Base-by-base conservation (phyloP, 2,888 invertebrate genomes). In the Asteroscopus sphinx region DNA sequence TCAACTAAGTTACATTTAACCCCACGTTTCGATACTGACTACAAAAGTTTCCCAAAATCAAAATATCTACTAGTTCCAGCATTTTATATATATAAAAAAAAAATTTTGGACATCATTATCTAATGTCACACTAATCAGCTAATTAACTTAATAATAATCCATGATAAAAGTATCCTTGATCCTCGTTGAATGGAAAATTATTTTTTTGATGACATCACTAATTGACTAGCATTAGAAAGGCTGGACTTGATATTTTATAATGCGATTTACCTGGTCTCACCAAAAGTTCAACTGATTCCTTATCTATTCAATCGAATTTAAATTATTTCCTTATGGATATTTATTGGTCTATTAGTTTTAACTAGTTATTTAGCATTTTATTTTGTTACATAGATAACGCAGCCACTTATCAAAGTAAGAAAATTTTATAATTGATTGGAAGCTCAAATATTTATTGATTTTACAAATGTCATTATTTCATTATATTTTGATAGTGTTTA, bases 81-180 rank as follows among this genome's bases (percentile, higher is more conserved):
- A 28, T 9, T 28, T 28, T 28, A 25, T 6, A 4, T 25, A 25
- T 6, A 3, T 28, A 28, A 28, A 1, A 9, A 28, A 28, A 9
- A 9, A 28, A 2, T 28, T 28, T 4, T 9, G 2, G 11, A 28
- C 11, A 1, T 9, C 8, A 28, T 9, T 28, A 9, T n/a, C 32
- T 28, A 21, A 39, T 17, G 13, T 2, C 5, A 6, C 0, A 21
- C 5, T 39, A 39, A 37, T 37, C 37, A 16, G 42, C 12, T 8
- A 1, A 26, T 13, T 5, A 16, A 2, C 2, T 13, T 9, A 6
- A 1, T 7, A 8, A 3, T 40, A n/a, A 6, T 25, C 39, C 8
- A 1, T 15, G 28, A 49, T 58, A 32, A 49, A 25, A 35, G 15
- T n/a, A 55, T 32, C n/a, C 17, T 42, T 61, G 30, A 32, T 12